Percentiles rank a stretch among this genome's conserved stretches.
These are phyloP conservation scores for Coelinius sp. DNA, from an alignment of 2,888 invertebrate genomes.

Conservation along the genomic window DNA sequence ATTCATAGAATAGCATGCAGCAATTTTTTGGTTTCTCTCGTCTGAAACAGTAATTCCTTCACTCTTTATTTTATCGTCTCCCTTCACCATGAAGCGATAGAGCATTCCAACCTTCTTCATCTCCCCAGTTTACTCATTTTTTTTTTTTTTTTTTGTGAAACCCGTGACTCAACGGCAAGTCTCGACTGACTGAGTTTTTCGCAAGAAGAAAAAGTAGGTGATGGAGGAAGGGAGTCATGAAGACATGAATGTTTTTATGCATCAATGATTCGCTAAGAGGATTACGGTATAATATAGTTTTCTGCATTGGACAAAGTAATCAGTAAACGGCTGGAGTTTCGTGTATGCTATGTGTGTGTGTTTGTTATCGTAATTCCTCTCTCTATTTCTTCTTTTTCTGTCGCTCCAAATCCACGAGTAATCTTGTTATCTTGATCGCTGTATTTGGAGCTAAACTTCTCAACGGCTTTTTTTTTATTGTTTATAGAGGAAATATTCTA, in stretches of 20 bases:
- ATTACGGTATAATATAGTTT: constrained; percentile 16
- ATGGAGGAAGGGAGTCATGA: neutral
- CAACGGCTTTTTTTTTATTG: constrained; percentile 11
- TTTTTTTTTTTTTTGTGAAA: neutral
- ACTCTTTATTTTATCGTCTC: no score
- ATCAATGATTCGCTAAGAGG: constrained; percentile 20
- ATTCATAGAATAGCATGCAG: no score
- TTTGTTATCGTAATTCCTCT: constrained; percentile 13
- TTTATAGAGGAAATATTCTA: neutral
- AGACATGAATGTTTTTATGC: constrained; percentile 18
- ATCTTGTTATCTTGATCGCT: constrained; percentile 21
- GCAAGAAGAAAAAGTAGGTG: neutral
- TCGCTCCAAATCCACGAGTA: constrained; percentile 12
- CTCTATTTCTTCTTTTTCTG: neutral
- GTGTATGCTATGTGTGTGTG: neutral
- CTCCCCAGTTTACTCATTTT: neutral
- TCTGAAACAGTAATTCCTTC: no score
- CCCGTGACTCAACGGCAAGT: constrained; percentile 8
- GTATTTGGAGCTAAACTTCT: constrained; percentile 11
- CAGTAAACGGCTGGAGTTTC: neutral
- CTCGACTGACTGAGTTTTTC: neutral
- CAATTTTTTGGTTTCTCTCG: no score
- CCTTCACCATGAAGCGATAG: neutral
- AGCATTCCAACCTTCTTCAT: neutral
- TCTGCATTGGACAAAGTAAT: constrained; percentile 13